Percentiles rank a stretch among this genome's conserved stretches.
phyloP scores from a whole-genome alignment of 2,113 vertebrate species.

The Entomyzon cyanotis region DNA sequence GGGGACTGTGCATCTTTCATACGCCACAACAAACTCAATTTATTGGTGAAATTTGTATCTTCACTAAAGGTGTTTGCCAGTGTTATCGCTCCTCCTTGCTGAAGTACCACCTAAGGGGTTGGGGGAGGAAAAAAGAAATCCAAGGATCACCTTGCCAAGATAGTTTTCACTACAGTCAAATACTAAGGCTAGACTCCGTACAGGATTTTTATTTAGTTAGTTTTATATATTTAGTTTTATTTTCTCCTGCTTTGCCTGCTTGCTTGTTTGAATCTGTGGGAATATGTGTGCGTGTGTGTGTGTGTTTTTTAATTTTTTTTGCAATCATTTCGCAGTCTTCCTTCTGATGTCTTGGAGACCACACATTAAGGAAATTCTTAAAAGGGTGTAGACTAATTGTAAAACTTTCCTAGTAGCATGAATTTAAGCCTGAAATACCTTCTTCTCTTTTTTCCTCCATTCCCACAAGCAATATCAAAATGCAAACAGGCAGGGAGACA shows the following conservation, averaged over 20 bases:
- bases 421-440: neutral
- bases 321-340: neutral
- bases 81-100: fast-evolving
- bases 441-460: neutral
- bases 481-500: neutral
- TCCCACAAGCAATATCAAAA: neutral
- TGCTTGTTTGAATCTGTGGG: neutral
- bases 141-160: neutral
- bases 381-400: neutral
- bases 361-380: conserved; percentile 8
- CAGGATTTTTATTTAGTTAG: neutral
- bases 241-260: neutral
- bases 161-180: neutral
- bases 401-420: neutral
- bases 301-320: neutral
- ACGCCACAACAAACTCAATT: neutral
- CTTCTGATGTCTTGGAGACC: conserved; percentile 37
- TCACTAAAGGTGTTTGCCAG: neutral
- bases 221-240: neutral
- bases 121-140: neutral
- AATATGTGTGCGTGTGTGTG: neutral
- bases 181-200: neutral
- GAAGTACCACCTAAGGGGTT: neutral
- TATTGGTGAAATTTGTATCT: neutral
- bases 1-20: too few relatives aligned